Percentiles rank a stretch among this genome's conserved stretches.
These are phyloP conservation scores for Furcifer pardalis DNA, from an alignment of 2,797 vertebrate species.

Conservation along the genomic window DNA sequence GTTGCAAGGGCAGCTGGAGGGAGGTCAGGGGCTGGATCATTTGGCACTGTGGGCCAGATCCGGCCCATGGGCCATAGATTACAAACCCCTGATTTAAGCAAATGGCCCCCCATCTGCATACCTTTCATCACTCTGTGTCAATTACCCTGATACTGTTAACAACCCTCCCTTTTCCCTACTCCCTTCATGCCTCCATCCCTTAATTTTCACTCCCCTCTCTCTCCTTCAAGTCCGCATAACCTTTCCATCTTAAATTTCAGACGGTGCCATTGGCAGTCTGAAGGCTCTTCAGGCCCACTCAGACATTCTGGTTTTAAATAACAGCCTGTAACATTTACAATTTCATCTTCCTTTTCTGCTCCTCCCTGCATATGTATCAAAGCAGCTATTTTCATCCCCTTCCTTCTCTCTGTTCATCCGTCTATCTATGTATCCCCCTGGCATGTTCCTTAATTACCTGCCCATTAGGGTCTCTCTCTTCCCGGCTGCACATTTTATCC, in stretches of 20 bases:
- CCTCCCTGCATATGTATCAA: slow-evolving; percentile 40
- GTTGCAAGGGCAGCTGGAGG: too few relatives aligned
- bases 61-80: too few relatives aligned
- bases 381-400: slow-evolving; percentile 42
- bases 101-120: neutral
- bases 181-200: neutral
- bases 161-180: neutral
- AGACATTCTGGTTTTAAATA: slow-evolving; percentile 46
- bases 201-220: slow-evolving; percentile 25
- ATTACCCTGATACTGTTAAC: neutral
- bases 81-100: too few relatives aligned
- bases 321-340: slow-evolving; percentile 25
- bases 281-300: slow-evolving; percentile 43
- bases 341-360: slow-evolving; percentile 46
- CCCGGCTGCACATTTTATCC: slow-evolving; percentile 43
- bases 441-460: slow-evolving; percentile 65
- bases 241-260: slow-evolving; percentile 52
- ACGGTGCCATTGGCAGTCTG: neutral
- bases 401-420: slow-evolving; percentile 39
- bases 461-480: slow-evolving; percentile 54
- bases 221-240: neutral
- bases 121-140: neutral
- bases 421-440: slow-evolving; percentile 33
- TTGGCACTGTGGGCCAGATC: too few relatives aligned
- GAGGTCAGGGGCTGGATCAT: too few relatives aligned